Percentiles rank a stretch among this genome's conserved stretches.
These are phyloP conservation scores for Magallana angulata DNA, from an alignment of 1,140 invertebrate species.

Conservation along the genomic window DNA sequence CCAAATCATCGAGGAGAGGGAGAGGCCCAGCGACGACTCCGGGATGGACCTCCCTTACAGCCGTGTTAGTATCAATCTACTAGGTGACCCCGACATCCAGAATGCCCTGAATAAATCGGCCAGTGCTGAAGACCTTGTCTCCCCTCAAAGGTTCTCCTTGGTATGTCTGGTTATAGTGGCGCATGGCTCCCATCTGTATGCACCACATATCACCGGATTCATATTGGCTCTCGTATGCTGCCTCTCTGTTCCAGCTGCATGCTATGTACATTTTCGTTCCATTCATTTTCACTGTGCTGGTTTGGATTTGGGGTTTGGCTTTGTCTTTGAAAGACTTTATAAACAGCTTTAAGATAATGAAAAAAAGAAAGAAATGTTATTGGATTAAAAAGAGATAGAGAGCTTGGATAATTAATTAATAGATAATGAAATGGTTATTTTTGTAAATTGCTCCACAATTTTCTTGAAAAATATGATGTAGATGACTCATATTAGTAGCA, in stretches of 20 bases:
- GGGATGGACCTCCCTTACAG: constrained; percentile 62
- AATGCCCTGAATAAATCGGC: constrained; percentile 63
- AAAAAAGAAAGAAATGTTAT: too few species aligned
- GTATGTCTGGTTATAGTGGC: constrained; percentile 42
- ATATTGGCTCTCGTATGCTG: background rate
- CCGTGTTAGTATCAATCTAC: constrained; percentile 60
- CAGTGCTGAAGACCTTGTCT: constrained; percentile 62
- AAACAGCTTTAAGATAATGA: too few species aligned
- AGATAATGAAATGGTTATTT: too few species aligned
- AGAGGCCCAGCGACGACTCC: constrained; percentile 61
- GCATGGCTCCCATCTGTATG: constrained; percentile 10
- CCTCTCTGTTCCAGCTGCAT: background rate
- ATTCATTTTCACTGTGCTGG: background rate
- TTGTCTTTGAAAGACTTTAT: background rate
- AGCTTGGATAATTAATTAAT: too few species aligned
- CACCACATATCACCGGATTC: background rate
- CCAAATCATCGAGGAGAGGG: constrained; percentile 43
- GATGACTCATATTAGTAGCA: too few species aligned
- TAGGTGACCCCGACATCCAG: constrained; percentile 65
- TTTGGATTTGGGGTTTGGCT: background rate
- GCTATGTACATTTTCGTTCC: background rate
- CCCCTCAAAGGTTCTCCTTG: constrained; percentile 33
- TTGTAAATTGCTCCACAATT: too few species aligned
- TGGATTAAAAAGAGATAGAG: too few species aligned
- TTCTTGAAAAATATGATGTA: too few species aligned